Conservation (phyloP, 35 echinoderm and acorn worm genomes). For the Strongylocentrotus purpuratus region DNA sequence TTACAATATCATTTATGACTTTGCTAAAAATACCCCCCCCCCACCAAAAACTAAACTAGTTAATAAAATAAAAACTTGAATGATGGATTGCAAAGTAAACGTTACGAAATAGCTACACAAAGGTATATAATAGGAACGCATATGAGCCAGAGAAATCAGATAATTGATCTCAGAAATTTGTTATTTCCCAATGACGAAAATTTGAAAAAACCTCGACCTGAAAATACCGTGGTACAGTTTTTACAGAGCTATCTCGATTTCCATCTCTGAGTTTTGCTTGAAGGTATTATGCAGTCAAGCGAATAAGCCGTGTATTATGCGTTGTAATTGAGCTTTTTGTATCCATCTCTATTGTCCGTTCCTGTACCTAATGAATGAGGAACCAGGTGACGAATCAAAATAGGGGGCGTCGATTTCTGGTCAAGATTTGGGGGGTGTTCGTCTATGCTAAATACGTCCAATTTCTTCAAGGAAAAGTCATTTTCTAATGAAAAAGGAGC, state of each 20-base stretch:
- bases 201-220: not conserved
- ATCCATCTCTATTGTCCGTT: not conserved
- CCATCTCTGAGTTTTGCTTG: not conserved
- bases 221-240: not conserved
- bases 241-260: not conserved
- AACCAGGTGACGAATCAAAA: too few species aligned
- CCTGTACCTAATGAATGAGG: too few species aligned
- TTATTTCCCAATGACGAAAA: not conserved
- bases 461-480: too few species aligned
- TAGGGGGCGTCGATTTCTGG: too few species aligned
- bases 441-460: too few species aligned
- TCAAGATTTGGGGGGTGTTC: too few species aligned
- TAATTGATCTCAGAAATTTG: not conserved
- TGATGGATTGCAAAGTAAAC: not conserved
- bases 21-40: too few species aligned
- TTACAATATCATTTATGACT: not conserved
- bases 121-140: not conserved
- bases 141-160: not conserved
- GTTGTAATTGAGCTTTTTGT: conserved; percentile 7
- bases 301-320: not conserved
- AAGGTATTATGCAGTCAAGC: not conserved
- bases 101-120: not conserved
- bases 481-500: too few species aligned
- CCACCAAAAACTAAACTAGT: too few species aligned
- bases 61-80: not conserved